A percentile compares a stretch with the other conserved stretches of the same genome.
phyloP scores from a whole-genome alignment of 2,113 vertebrate genomes.

The Ailuropoda melanoleuca region DNA sequence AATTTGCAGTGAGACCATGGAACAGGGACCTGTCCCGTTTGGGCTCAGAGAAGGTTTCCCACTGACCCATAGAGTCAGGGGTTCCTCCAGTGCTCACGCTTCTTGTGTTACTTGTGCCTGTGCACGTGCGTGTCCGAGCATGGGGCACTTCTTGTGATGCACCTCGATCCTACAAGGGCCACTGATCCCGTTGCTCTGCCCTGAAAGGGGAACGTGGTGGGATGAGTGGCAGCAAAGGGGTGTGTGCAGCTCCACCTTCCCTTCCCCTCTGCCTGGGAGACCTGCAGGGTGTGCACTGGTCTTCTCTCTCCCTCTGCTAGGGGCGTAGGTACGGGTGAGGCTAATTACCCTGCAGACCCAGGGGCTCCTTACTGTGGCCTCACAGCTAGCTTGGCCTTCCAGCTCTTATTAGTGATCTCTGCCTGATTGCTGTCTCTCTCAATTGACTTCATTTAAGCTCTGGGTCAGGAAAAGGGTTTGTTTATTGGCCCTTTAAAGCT shows the following conservation, averaged over 20 bases:
- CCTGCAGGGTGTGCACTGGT: not conserved
- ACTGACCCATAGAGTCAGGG: not conserved
- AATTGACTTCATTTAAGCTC: not conserved
- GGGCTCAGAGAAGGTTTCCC: not conserved
- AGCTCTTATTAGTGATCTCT: not conserved
- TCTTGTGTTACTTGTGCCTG: accelerated
- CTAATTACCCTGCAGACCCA: accelerated
- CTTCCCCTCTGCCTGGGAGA: not conserved
- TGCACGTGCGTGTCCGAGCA: accelerated
- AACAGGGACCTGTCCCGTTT: not conserved
- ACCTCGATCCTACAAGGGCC: not conserved
- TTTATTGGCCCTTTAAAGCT: not conserved
- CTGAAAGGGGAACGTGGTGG: accelerated
- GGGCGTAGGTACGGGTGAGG: not conserved
- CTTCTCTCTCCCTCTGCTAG: not conserved
- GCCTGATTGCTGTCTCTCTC: not conserved
- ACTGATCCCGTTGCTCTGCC: not conserved
- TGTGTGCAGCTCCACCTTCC: not conserved
- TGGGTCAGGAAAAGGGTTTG: not conserved
- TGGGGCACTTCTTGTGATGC: not conserved
- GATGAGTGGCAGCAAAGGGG: not conserved
- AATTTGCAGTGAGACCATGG: not conserved
- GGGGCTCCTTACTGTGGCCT: not conserved
- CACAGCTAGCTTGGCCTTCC: not conserved
- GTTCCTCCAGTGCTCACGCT: too few species aligned